Base-by-base conservation (phyloP, 2,797 vertebrate genomes). In the Epinephelus malabaricus region DNA sequence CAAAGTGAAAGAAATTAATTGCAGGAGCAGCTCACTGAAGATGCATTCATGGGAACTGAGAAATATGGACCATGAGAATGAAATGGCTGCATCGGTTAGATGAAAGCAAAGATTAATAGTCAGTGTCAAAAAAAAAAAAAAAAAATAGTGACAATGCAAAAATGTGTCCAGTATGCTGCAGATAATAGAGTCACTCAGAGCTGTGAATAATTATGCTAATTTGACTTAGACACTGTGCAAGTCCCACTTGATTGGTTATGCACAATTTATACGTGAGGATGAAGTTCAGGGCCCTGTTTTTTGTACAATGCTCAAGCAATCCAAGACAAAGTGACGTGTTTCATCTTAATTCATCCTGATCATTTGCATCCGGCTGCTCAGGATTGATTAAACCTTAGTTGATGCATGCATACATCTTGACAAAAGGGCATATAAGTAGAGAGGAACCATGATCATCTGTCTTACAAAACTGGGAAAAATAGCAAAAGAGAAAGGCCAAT, bases 171-270 rank as follows among this genome's bases (percentile, higher is more conserved):
- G 49, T 38, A 19, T 40, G 23, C 7, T 46, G 25, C 25, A 74
- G 47, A 71, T 56, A 50, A 60, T 2, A n/a, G 19, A 38, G 69
- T 9, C 69, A 38, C 65, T 46, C 21, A 23, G n/a, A 70, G n/a
- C 30, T 7, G 23, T 1, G 7, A 47, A 13, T 46, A 49, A 83
- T 59, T 62, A 72, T 58, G 18, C 45, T 49, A 4, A 60, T 75
- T 71, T 55, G 49, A n/a, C 68, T 64, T 7, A 40, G 38, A 61
- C 25, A 34, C 34, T 34, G 34, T 34, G 34, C 34, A 34, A 34
- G 34, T 34, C 34, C 34, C 0, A 34, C 34, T 34, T 34, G 34
- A 34, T 34, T 34, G 34, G 34, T 34, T 8, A 34, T 34, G 34
- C 34, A 34, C 34, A 34, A 34, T 8, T 34, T 34, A 34, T 34